Evolutionary conservation across 2,113 vertebrate genomes (phyloP), one percentile per base, ranked within the genome.

Genomic region (Ranitomeya variabilis): DNA sequence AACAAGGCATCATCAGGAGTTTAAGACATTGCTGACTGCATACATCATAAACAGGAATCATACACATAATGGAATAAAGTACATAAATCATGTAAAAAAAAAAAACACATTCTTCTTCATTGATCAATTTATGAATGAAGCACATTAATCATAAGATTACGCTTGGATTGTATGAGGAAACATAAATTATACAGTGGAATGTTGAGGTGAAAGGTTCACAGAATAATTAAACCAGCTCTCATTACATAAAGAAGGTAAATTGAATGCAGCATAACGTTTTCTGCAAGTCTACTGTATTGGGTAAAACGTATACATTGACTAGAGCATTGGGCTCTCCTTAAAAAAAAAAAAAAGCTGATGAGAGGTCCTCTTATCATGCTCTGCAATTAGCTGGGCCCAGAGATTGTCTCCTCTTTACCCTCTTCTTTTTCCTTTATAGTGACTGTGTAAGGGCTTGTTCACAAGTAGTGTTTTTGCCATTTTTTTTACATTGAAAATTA

Each of bases 111-210:
- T 94, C 93, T 92, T 90, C 90, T 0, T 0, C 94, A 94, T 93
- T 95, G 93, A 95, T 96, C 94, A 95, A 94, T 95, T 96, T 95
- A 95, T 93, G 95, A 95, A 95, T 95, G 94, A 95, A 94, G 93
- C 93, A 91, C 93, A 94, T 95, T 94, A 95, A 95, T 95, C 94
- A 94, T 60, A 91, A 92, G 94, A 94, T 95, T 95, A 94, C 89
- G 83, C 90, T 89, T 92, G 92, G 94, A 93, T 95, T 92, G 90
- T 95, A 94, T 94, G 93, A 89, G 91, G 93, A 93, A 91, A 91
- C 91, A 93, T 95, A 95, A 95, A 95, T 95, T 95, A 95, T 89
- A 94, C 0, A 92, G 93, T 37, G 91, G 93, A 94, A 94, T 92
- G 91, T 0, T 73, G 91, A 93, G 93, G 94, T 4, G 5, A 92